Conservation (phyloP, 2,888 invertebrate genomes). For the Odontocolon sp. region DNA sequence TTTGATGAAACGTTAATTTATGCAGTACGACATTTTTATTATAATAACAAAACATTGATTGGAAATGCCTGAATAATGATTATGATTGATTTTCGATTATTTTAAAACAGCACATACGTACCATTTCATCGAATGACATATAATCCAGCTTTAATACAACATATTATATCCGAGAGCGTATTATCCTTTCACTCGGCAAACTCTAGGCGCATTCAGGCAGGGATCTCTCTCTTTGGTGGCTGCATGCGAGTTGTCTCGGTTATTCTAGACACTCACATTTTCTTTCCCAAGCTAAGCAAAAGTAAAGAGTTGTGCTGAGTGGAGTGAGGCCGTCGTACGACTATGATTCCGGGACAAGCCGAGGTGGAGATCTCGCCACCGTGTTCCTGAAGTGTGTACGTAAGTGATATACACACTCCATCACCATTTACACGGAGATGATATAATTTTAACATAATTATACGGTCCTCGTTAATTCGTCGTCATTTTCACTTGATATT, state of each 20-base stretch:
- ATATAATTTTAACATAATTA: too few relatives aligned
- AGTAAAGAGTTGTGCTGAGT: background rate
- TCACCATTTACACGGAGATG: too few relatives aligned
- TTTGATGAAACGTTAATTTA: too few relatives aligned
- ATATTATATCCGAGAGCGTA: background rate
- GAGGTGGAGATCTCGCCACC: background rate
- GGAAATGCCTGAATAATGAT: too few relatives aligned
- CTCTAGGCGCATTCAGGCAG: slow-evolving; percentile 1
- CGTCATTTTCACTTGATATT: too few relatives aligned
- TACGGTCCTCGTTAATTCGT: too few relatives aligned
- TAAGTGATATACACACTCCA: slow-evolving; percentile 13
- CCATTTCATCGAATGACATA: background rate
- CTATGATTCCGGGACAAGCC: slow-evolving; percentile 7
- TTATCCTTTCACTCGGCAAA: slow-evolving; percentile 24
- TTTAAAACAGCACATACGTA: slow-evolving; percentile 1
- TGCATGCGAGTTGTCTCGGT: background rate
- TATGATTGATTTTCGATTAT: too few relatives aligned
- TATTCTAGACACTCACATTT: slow-evolving; percentile 43
- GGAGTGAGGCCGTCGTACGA: slow-evolving; percentile 2
- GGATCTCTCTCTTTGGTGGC: background rate
- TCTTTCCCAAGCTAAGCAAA: slow-evolving; percentile 32
- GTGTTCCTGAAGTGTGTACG: slow-evolving; percentile 11
- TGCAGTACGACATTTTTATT: too few relatives aligned
- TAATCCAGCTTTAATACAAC: slow-evolving; percentile 8
- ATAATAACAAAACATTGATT: too few relatives aligned